Percentiles rank a stretch among this genome's conserved stretches.
phyloP scores from a whole-genome alignment of 2,797 vertebrate species.

The Pantherophis vulpinus region DNA sequence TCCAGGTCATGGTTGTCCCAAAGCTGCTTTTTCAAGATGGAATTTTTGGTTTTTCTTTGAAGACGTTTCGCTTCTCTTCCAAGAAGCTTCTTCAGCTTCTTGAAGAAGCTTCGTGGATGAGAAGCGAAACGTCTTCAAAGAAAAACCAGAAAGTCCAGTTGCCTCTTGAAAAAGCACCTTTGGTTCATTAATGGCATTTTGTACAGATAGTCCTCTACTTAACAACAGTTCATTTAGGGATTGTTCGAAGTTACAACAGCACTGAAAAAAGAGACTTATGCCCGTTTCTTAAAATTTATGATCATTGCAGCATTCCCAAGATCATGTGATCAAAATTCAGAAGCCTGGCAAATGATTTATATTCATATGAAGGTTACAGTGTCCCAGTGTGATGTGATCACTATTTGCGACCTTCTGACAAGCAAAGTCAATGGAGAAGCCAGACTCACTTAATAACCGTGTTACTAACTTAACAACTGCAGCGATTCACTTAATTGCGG shows the following conservation, averaged over 20 bases:
- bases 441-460: neutral
- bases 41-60: too few species aligned
- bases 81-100: too few species aligned
- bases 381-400: neutral
- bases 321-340: neutral
- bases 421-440: neutral
- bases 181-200: too few species aligned
- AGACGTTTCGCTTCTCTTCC: too few species aligned
- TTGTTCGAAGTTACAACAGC: neutral
- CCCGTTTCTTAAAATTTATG: neutral
- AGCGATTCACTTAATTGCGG: neutral
- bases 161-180: too few species aligned
- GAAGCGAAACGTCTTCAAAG: too few species aligned
- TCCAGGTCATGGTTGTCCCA: too few species aligned
- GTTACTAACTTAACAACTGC: neutral
- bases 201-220: neutral
- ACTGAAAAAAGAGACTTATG: neutral
- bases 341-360: neutral
- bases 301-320: neutral
- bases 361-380: neutral
- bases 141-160: too few species aligned
- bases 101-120: too few species aligned
- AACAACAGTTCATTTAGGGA: neutral
- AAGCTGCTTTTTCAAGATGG: too few species aligned
- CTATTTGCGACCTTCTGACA: neutral